These are phyloP conservation scores for Scomber colias DNA, from an alignment of 2,113 vertebrate species.

Conservation along the genomic window DNA sequence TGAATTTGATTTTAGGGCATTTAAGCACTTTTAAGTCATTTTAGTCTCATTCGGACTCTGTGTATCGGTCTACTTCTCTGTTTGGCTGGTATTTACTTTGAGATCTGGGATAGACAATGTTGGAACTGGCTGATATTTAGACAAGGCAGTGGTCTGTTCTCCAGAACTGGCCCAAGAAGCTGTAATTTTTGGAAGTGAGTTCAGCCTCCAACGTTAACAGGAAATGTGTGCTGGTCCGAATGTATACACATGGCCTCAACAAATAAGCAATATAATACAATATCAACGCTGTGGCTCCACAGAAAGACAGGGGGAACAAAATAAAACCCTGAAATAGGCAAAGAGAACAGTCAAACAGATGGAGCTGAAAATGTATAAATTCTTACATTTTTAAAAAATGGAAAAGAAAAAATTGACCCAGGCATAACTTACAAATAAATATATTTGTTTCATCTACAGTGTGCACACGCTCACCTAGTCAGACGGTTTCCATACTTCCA, in stretches of 20 bases:
- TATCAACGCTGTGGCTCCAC: slow-evolving; percentile 67
- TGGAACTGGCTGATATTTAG: slow-evolving; percentile 75
- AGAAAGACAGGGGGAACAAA: slow-evolving; percentile 23
- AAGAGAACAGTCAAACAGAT: slow-evolving; percentile 24
- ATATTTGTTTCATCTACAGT: slow-evolving; percentile 31
- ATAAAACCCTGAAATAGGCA: slow-evolving; percentile 35
- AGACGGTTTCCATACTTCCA: slow-evolving; percentile 43
- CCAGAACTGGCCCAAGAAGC: slow-evolving; percentile 71
- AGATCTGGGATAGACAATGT: slow-evolving; percentile 68
- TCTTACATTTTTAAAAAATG: neutral
- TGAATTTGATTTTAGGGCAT: slow-evolving; percentile 23
- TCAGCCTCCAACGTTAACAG: slow-evolving; percentile 79
- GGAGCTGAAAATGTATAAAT: neutral
- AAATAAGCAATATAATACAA: slow-evolving; percentile 79
- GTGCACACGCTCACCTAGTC: slow-evolving; percentile 10
- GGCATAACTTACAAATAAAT: slow-evolving; percentile 47
- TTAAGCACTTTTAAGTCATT: slow-evolving; percentile 1
- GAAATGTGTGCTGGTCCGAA: slow-evolving; percentile 77
- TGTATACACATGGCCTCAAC: slow-evolving; percentile 76
- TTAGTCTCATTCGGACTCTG: slow-evolving; percentile 17
- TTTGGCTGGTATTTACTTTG: slow-evolving; percentile 39
- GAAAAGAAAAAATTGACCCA: slow-evolving; percentile 42
- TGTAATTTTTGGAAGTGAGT: slow-evolving; percentile 75
- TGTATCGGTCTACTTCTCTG: slow-evolving; percentile 6
- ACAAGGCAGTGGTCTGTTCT: slow-evolving; percentile 77